Conservation (phyloP, 2,113 vertebrate genomes). For the Halcyon malimbica region DNA sequence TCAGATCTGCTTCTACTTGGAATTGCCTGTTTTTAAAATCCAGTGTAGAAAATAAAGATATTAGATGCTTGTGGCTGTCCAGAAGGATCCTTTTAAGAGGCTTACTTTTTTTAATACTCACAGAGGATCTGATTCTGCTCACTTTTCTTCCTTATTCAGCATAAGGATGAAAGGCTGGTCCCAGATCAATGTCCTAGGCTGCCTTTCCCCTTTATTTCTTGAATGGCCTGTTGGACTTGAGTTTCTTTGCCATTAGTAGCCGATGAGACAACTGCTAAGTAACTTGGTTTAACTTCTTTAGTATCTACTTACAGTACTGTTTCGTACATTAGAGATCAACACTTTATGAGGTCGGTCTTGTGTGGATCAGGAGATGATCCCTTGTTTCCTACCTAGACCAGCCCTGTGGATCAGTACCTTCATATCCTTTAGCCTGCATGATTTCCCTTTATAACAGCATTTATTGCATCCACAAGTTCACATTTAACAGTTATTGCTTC, state of each 20-base stretch:
- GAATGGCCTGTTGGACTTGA: not conserved
- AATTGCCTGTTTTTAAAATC: constrained; percentile 41
- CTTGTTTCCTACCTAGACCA: not conserved
- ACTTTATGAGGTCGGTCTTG: not conserved
- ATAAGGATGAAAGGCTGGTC: not conserved
- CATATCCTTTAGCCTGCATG: not conserved
- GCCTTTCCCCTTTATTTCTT: not conserved
- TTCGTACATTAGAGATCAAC: not conserved
- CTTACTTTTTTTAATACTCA: not conserved
- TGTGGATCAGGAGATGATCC: not conserved
- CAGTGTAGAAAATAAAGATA: constrained; percentile 15
- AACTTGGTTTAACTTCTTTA: not conserved
- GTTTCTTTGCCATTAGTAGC: not conserved
- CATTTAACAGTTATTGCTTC: constrained; percentile 49
- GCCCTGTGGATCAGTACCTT: not conserved
- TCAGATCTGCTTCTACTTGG: constrained; percentile 23
- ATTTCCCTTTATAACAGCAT: constrained; percentile 7
- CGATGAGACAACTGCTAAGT: not conserved
- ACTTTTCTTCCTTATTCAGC: not conserved
- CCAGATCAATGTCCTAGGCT: not conserved
- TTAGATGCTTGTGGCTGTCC: not conserved
- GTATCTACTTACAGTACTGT: not conserved
- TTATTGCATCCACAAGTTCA: constrained; percentile 2
- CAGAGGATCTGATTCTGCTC: not conserved
- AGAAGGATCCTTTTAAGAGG: constrained; percentile 28